Base-by-base conservation (phyloP, 2,888 invertebrate genomes). In the Nezara viridula region DNA sequence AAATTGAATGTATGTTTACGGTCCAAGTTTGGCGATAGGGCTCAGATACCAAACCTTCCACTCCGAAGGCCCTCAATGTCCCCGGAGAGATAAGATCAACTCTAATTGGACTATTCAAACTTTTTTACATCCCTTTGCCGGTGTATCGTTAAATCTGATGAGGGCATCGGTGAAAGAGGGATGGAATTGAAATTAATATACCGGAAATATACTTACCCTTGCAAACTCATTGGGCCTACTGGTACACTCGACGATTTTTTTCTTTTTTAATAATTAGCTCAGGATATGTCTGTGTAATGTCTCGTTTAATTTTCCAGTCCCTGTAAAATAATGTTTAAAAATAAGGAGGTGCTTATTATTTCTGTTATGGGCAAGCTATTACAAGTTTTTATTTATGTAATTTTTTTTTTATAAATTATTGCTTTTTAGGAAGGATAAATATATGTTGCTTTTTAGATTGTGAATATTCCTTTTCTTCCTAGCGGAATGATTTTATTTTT, bases 1-100 rank as follows among this genome's bases (percentile, higher is more conserved):
- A 81, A 81, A 81, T 81, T 81, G 81, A 81, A 81, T 81, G 81
- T 81, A 81, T 81, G 81, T 81, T 81, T 81, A 81, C 44, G 81
- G 81, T 21, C 44, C 81, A 81, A 81, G 81, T 81, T 81, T 44
- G n/a, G 12, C 24, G 81, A 81, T 81, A 21, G 32, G n/a, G n/a
- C 24, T n/a, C 7, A 44, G 81, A 81, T 81, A 81, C 44, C 44
- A 77, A 40, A 40, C 40, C 40, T 37, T 32, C 73, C 27, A 37
- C 73, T 73, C 37, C 21, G 77, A 21, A 4, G 40, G 21, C 40
- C 77, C 40, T 37, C n/a, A 81, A 40, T 81, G 81, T 81, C 81
- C 66, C 66, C 16, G 32, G 7, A 19, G 66, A 73, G 66, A 73
- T 73, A 73, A 73, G 66, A 81, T 44, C 24, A 44, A 81, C 81